These are phyloP conservation scores for Zoroaster sp. DNA, from an alignment of 53 echinoderm and acorn worm species.

Conservation along the genomic window DNA sequence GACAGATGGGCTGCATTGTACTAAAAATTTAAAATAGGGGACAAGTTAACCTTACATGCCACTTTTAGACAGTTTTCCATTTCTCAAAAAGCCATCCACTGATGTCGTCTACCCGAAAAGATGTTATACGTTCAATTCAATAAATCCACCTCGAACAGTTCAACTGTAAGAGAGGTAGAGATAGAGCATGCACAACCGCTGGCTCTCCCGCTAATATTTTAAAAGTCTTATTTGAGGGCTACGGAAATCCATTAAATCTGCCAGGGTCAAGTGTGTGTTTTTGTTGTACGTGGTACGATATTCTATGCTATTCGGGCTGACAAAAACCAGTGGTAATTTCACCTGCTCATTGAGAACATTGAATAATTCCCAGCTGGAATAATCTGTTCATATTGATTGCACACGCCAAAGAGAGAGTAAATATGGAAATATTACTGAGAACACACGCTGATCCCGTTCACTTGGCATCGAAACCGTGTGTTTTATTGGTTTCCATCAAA, in stretches of 20 bases:
- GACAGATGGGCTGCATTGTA: too few species aligned
- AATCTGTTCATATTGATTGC: constrained; percentile 33
- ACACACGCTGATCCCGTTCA: neutral
- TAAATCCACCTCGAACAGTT: neutral
- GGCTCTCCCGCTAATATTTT: neutral
- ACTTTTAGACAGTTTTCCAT: neutral
- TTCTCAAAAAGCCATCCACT: constrained; percentile 3
- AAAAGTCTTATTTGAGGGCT: neutral
- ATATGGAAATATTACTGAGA: neutral
- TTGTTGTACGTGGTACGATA: constrained; percentile 8
- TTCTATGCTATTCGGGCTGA: neutral
- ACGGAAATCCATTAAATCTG: constrained; percentile 47
- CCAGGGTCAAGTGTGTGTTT: constrained; percentile 20
- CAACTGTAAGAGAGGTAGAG: neutral
- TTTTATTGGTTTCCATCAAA: neutral
- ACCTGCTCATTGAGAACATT: constrained; percentile 33
- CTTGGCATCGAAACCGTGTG: neutral
- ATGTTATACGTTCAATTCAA: constrained; percentile 19
- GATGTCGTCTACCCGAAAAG: neutral
- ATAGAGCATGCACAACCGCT: neutral
- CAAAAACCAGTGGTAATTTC: neutral
- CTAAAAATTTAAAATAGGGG: neutral
- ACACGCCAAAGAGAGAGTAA: neutral
- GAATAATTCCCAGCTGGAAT: neutral
- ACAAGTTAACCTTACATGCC: neutral